Conservation (phyloP, 2,888 invertebrate genomes). For the Sycophila texana region DNA sequence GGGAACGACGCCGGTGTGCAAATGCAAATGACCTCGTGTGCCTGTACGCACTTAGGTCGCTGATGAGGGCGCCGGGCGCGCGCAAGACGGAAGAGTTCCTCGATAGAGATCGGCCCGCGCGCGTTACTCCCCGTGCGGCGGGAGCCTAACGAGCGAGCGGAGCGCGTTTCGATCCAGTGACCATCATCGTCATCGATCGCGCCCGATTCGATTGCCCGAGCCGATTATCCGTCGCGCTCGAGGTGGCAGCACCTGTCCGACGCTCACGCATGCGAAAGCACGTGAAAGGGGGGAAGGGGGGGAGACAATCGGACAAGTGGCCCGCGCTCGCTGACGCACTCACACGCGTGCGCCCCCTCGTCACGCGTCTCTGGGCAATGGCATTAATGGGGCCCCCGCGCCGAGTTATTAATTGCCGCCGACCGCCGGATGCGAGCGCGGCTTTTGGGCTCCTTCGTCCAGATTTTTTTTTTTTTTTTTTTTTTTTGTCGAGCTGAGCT, state of each 20-base stretch:
- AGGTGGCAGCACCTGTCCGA: slow-evolving; percentile 70
- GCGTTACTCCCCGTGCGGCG: slow-evolving; percentile 50
- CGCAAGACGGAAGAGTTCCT: slow-evolving; percentile 51
- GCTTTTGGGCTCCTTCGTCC: neutral
- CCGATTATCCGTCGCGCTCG: slow-evolving; percentile 66
- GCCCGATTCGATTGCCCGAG: slow-evolving; percentile 51
- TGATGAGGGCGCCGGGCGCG: slow-evolving; percentile 47
- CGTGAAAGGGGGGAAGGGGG: neutral
- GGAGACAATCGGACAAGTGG: slow-evolving; percentile 4
- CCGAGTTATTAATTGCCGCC: slow-evolving; percentile 74
- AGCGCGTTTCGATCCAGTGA: slow-evolving; percentile 64
- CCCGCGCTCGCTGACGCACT: slow-evolving; percentile 14
- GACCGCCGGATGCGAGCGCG: slow-evolving; percentile 74
- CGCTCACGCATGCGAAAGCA: slow-evolving; percentile 48
- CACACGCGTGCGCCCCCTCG: slow-evolving; percentile 65
- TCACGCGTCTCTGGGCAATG: slow-evolving; percentile 76
- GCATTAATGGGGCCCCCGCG: slow-evolving; percentile 73
- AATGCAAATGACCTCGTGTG: slow-evolving; percentile 56
- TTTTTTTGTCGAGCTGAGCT: slow-evolving; percentile 4
- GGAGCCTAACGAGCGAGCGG: slow-evolving; percentile 54
- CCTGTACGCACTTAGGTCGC: slow-evolving; percentile 51
- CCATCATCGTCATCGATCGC: slow-evolving; percentile 62
- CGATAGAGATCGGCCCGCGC: slow-evolving; percentile 50
- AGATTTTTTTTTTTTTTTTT: neutral
- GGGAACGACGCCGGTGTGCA: slow-evolving; percentile 2